Conservation (phyloP, 2,797 vertebrate species). For the Muscicapa striata region DNA sequence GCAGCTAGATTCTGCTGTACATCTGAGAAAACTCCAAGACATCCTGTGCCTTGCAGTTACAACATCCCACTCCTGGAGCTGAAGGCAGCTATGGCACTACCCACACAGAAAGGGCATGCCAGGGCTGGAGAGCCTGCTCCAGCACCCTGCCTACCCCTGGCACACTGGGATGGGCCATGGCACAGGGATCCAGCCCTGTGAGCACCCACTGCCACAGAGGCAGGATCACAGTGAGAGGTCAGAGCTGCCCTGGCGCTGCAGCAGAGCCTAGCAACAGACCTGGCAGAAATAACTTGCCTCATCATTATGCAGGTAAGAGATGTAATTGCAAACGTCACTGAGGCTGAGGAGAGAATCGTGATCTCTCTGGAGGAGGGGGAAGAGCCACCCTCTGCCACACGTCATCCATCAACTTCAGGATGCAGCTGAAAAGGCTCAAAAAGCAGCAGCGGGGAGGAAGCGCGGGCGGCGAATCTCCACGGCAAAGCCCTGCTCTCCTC, state of each 20-base stretch:
- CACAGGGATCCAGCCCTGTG: accelerated
- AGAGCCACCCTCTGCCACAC: not conserved
- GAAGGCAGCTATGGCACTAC: not conserved
- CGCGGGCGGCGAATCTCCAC: not conserved
- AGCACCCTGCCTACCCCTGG: not conserved
- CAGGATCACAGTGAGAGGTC: accelerated
- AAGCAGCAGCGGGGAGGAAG: not conserved
- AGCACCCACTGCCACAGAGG: not conserved
- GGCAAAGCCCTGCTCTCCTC: not conserved
- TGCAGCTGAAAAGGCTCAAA: not conserved
- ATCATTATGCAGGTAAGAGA: constrained; percentile 32
- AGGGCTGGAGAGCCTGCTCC: not conserved
- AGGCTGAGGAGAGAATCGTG: constrained; percentile 12
- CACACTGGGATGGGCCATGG: too few species aligned
- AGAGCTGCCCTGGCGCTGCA: not conserved
- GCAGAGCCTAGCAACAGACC: constrained; percentile 44
- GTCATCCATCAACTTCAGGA: not conserved
- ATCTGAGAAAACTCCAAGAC: not conserved
- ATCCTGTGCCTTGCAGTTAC: not conserved
- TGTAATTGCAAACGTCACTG: constrained; percentile 21
- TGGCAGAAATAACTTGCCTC: constrained; percentile 50
- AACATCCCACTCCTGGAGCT: accelerated
- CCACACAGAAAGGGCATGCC: accelerated
- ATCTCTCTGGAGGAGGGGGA: constrained; percentile 44
- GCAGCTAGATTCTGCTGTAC: not conserved